Conservation (phyloP, 2,113 vertebrate species). For the Epinephelus lanceolatus region DNA sequence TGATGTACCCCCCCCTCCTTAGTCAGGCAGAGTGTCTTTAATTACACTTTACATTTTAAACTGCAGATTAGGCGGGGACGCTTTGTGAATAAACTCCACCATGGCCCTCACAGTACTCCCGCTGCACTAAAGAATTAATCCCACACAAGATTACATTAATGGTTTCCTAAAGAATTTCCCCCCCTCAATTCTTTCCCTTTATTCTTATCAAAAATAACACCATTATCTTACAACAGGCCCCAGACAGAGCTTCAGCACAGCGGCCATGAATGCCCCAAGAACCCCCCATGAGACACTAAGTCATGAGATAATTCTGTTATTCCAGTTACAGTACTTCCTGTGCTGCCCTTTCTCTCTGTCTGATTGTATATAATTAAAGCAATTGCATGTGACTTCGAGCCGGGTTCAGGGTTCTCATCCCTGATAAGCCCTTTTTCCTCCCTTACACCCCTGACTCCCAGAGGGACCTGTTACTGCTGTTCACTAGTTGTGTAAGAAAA, state of each 20-base stretch:
- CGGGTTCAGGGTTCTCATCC: conserved; percentile 58
- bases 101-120: conserved; percentile 58
- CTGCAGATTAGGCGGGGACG: conserved; percentile 77
- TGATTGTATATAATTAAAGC: conserved; percentile 76
- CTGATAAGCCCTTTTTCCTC: conserved; percentile 59
- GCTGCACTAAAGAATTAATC: conserved; percentile 81
- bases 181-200: conserved; percentile 43
- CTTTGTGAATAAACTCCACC: conserved; percentile 76
- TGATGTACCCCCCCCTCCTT: conserved; percentile 48
- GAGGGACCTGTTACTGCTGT: conserved; percentile 77
- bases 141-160: conserved; percentile 84
- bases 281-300: conserved; percentile 36
- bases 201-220: conserved; percentile 77
- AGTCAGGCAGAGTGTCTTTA: conserved; percentile 72
- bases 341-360: conserved; percentile 44
- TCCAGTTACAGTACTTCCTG: conserved; percentile 64
- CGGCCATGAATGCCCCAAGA: conserved; percentile 28
- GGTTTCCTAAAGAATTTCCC: conserved; percentile 72
- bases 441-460: conserved; percentile 64
- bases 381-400: conserved; percentile 74
- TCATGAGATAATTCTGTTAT: conserved; percentile 76
- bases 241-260: conserved; percentile 41
- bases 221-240: conserved; percentile 76
- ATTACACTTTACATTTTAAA: conserved; percentile 84
- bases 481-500: conserved; percentile 75